Evolutionary conservation across 2,888 invertebrate genomes (phyloP).

Genomic region (Synanthedon andrenaeformis): DNA sequence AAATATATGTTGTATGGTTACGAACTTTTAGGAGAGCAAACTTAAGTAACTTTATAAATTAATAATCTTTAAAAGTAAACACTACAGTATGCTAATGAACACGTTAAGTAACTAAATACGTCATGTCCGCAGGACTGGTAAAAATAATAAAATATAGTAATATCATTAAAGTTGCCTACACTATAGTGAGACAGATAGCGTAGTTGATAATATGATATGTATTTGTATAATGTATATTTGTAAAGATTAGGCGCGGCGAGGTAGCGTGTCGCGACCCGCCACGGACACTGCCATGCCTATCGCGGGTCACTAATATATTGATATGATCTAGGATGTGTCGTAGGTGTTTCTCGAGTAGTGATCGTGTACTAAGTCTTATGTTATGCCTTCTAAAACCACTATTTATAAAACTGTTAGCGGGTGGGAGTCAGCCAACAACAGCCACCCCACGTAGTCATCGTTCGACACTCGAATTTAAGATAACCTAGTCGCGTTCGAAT

Average conservation of each 20-base stretch:
- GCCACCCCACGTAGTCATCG: constrained; percentile 41
- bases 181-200: constrained; percentile 64
- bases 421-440: constrained; percentile 1
- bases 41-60: background rate
- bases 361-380: constrained; percentile 66
- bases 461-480: constrained; percentile 58
- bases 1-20: constrained; percentile 47
- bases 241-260: constrained; percentile 16
- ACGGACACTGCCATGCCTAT: constrained; percentile 17
- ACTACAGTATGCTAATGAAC: background rate
- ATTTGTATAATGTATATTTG: constrained; percentile 40
- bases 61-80: background rate
- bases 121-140: constrained; percentile 40
- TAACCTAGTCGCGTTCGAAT: constrained; percentile 57
- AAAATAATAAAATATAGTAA: constrained; percentile 48
- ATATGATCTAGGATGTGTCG: constrained; percentile 70
- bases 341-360: constrained; percentile 69
- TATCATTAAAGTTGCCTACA: constrained; percentile 56
- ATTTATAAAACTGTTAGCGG: constrained; percentile 9
- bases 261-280: constrained; percentile 1
- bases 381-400: constrained; percentile 58
- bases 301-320: constrained; percentile 55
- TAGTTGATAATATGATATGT: constrained; percentile 19
- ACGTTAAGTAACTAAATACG: constrained; percentile 15
- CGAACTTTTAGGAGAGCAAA: background rate